These are phyloP conservation scores for Cololabis saira DNA, from an alignment of 2,113 vertebrate species.

Conservation along the genomic window DNA sequence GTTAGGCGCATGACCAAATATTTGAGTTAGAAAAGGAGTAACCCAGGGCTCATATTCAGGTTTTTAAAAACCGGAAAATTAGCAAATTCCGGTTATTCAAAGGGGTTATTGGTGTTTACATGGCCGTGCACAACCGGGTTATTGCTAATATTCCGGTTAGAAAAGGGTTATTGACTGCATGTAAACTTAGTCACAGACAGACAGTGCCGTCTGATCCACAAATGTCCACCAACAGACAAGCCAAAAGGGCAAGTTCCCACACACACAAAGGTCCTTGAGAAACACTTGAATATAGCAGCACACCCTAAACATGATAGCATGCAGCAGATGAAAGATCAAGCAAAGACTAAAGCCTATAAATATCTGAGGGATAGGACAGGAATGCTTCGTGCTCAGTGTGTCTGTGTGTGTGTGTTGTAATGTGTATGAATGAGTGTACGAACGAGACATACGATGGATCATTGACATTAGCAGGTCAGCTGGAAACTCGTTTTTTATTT, in stretches of 20 bases:
- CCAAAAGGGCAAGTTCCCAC: background rate
- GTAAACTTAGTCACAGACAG: too few relatives aligned
- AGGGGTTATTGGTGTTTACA: too few relatives aligned
- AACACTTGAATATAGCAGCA: constrained; percentile 41
- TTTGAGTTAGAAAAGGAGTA: too few relatives aligned
- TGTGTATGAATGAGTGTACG: background rate
- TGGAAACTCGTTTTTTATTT: constrained; percentile 17
- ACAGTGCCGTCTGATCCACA: constrained; percentile 8
- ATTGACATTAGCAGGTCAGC: constrained; percentile 38
- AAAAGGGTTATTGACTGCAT: too few relatives aligned
- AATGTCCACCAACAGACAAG: constrained; percentile 17
- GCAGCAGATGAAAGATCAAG: constrained; percentile 49
- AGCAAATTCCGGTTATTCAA: too few relatives aligned
- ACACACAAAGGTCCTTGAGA: constrained; percentile 40
- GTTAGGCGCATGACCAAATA: too few relatives aligned
- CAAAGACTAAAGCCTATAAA: constrained; percentile 64
- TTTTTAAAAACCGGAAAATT: too few relatives aligned
- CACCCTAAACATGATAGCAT: constrained; percentile 53
- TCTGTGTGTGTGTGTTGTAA: constrained; percentile 10
- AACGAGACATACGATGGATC: constrained; percentile 28
- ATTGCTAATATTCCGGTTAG: too few relatives aligned
- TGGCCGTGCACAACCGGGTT: too few relatives aligned
- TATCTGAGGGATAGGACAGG: constrained; percentile 50
- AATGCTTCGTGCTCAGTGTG: constrained; percentile 35
- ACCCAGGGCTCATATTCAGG: too few relatives aligned